Evolutionary conservation across 2,888 invertebrate species (phyloP).

Genomic region (Aproaerema taeniolella): DNA sequence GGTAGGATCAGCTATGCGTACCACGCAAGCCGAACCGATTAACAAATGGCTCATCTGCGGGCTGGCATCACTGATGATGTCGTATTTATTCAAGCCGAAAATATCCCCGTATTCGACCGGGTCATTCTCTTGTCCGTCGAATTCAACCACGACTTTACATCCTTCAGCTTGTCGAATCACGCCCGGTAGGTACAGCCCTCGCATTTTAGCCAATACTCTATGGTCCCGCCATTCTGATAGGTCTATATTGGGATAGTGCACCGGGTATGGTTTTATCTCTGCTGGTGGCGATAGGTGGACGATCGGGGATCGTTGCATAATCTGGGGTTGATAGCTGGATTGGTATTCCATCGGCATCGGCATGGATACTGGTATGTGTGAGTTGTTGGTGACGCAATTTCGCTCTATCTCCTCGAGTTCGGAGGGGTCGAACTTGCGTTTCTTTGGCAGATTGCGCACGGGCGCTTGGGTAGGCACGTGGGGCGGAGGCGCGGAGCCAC

Average conservation of each 20-base stretch:
- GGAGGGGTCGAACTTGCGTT: constrained; percentile 90
- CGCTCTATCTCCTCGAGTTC: constrained; percentile 84
- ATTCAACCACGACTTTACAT: constrained; percentile 86
- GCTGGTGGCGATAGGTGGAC: constrained; percentile 72
- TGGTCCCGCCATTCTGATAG: constrained; percentile 96
- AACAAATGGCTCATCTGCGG: constrained; percentile 90
- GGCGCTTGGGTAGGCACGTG: constrained; percentile 74
- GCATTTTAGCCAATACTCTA: constrained; percentile 91
- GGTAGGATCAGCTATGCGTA: constrained; percentile 79
- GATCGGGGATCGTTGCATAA: constrained; percentile 56
- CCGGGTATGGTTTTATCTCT: constrained; percentile 65
- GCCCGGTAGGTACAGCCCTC: constrained; percentile 90
- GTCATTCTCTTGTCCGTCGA: constrained; percentile 86
- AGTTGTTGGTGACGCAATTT: constrained; percentile 57
- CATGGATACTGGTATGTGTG: constrained; percentile 36
- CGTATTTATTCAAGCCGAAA: constrained; percentile 86
- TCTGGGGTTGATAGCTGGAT: constrained; percentile 43
- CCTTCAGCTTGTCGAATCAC: constrained; percentile 86
- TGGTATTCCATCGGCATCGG: constrained; percentile 49
- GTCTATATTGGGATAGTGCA: constrained; percentile 83
- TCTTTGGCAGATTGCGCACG: constrained; percentile 92
- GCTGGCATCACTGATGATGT: constrained; percentile 95
- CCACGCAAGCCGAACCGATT: constrained; percentile 89
- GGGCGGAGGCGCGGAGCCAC: constrained; percentile 33
- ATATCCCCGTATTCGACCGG: constrained; percentile 86